These are phyloP conservation scores for Magallana gigas DNA, from an alignment of 1,140 invertebrate genomes.

Conservation along the genomic window DNA sequence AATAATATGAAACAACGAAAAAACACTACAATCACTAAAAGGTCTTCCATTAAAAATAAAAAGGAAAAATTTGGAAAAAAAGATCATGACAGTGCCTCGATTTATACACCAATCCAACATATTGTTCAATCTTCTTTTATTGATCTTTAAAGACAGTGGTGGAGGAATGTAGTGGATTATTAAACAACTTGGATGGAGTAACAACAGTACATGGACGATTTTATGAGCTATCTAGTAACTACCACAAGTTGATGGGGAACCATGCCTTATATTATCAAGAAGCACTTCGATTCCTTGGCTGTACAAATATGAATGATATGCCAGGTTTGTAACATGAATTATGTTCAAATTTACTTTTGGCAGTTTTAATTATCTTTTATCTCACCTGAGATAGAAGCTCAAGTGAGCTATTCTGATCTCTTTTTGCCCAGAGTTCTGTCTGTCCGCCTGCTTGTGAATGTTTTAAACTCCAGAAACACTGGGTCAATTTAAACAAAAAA, in stretches of 20 bases:
- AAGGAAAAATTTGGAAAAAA: no score
- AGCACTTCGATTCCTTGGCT: slow-evolving; percentile 96
- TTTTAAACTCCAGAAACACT: not conserved
- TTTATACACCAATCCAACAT: no score
- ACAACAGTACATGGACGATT: slow-evolving; percentile 96
- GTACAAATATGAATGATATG: slow-evolving; percentile 88
- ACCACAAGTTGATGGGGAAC: slow-evolving; percentile 91
- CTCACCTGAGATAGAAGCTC: no score
- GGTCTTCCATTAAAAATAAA: no score
- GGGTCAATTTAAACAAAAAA: not conserved
- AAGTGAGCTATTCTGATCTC: not conserved
- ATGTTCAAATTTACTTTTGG: no score
- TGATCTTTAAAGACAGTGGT: slow-evolving; percentile 86
- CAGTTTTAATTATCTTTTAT: no score
- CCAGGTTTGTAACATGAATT: slow-evolving; percentile 65
- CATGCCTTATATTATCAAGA: slow-evolving; percentile 96
- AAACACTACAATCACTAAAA: no score
- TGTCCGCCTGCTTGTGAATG: not conserved
- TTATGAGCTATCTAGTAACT: slow-evolving; percentile 95
- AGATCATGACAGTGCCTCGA: no score
- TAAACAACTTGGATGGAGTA: slow-evolving; percentile 94
- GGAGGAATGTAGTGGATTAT: slow-evolving; percentile 91
- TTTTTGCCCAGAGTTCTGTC: not conserved
- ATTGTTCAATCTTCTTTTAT: not conserved
- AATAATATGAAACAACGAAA: no score